Evolutionary conservation across 2,888 invertebrate species (phyloP).

Genomic region (Pedicia rivosa): DNA sequence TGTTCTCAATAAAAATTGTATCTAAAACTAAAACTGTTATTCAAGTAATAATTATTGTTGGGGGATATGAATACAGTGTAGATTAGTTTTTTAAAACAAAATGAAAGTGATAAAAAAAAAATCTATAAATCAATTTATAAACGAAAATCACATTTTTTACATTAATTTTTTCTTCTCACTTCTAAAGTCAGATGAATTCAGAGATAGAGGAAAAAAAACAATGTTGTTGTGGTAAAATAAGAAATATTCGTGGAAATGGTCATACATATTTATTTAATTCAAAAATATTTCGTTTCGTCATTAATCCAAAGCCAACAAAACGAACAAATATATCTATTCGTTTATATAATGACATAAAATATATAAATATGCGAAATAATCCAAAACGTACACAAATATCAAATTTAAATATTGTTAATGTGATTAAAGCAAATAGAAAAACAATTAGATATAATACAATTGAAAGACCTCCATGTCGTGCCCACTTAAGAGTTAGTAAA

Average conservation of each 20-base stretch:
- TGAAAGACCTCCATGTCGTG: slow-evolving; percentile 3
- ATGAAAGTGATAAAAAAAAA: too few relatives aligned
- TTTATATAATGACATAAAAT: slow-evolving; percentile 3
- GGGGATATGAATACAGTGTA: too few relatives aligned
- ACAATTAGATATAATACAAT: slow-evolving; percentile 6
- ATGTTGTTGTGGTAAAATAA: slow-evolving; percentile 5
- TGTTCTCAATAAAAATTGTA: too few relatives aligned
- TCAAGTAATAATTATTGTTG: too few relatives aligned
- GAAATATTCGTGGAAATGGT: slow-evolving; percentile 14
- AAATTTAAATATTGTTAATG: background rate
- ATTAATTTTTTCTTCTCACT: too few relatives aligned
- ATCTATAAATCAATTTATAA: too few relatives aligned
- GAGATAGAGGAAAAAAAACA: background rate
- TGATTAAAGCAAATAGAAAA: background rate
- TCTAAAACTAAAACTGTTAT: too few relatives aligned
- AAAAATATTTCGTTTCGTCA: slow-evolving; percentile 6
- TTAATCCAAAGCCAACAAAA: background rate
- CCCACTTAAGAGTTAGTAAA: slow-evolving; percentile 6
- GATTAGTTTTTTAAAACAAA: too few relatives aligned
- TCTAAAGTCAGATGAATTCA: background rate
- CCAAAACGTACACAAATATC: slow-evolving; percentile 4
- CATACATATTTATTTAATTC: slow-evolving; percentile 17
- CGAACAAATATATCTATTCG: background rate
- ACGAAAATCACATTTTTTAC: too few relatives aligned
- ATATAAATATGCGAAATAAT: slow-evolving; percentile 7